phyloP scores from a whole-genome alignment of 2,113 vertebrate species.

The Cyanoliseus patagonus region DNA sequence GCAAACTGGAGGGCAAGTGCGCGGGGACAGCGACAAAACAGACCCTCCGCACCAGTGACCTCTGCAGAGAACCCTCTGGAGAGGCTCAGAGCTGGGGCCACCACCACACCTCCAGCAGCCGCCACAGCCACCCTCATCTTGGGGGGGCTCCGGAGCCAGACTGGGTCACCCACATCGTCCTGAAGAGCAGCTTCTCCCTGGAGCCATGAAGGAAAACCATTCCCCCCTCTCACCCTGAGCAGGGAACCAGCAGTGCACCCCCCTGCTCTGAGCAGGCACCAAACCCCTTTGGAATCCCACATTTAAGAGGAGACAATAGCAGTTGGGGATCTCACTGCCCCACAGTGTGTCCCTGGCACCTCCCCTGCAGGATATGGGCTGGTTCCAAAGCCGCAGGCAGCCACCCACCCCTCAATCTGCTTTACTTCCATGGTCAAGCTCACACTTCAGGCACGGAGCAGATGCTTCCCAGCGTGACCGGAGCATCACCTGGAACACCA shows the following conservation, averaged over 20 bases:
- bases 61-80: background rate
- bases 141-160: background rate
- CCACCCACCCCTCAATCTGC: fast-evolving
- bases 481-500: fast-evolving
- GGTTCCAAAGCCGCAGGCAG: background rate
- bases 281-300: background rate
- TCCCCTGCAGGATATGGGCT: background rate
- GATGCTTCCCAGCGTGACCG: fast-evolving
- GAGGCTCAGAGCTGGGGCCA: background rate
- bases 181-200: background rate
- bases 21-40: fast-evolving
- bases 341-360: fast-evolving
- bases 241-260: background rate
- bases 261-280: fast-evolving
- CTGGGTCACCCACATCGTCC: fast-evolving
- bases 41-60: background rate
- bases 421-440: background rate
- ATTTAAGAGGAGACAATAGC: fast-evolving
- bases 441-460: fast-evolving
- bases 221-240: background rate
- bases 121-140: background rate
- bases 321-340: fast-evolving
- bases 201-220: fast-evolving
- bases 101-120: background rate
- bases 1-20: background rate